phyloP scores from a whole-genome alignment of 2,888 invertebrate genomes.

The Drosophila nigricruria region DNA sequence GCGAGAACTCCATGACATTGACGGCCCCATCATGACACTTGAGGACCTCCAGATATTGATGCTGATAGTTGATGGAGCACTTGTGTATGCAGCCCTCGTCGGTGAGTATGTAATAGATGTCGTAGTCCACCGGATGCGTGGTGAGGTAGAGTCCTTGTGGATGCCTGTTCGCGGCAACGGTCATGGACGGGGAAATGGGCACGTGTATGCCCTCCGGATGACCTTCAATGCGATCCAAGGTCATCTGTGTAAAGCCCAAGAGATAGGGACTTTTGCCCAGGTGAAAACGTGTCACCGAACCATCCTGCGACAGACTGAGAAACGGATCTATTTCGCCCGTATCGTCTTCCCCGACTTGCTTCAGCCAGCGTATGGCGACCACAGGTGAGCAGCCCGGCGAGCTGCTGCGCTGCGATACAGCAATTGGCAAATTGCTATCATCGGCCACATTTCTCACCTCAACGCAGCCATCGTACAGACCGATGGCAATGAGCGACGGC shows the following conservation, averaged over 20 bases:
- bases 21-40: constrained; percentile 93
- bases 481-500: constrained; percentile 91
- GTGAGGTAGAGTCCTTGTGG: constrained; percentile 88
- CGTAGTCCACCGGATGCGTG: constrained; percentile 88
- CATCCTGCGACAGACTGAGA: constrained; percentile 88
- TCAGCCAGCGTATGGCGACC: constrained; percentile 89
- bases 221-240: constrained; percentile 89
- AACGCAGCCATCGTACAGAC: constrained; percentile 91
- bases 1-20: constrained; percentile 90
- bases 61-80: constrained; percentile 93
- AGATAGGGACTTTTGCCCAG: constrained; percentile 88
- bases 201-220: constrained; percentile 87
- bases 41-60: constrained; percentile 90
- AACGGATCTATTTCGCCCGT: constrained; percentile 87
- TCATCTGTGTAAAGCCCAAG: constrained; percentile 88
- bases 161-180: constrained; percentile 86
- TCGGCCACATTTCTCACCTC: constrained; percentile 89
- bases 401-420: constrained; percentile 87
- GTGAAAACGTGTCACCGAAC: constrained; percentile 87
- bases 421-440: constrained; percentile 86
- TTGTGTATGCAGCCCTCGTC: constrained; percentile 93
- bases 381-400: constrained; percentile 89
- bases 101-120: constrained; percentile 92
- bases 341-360: constrained; percentile 51
- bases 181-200: constrained; percentile 27